A percentile compares a stretch with the other conserved stretches of the same genome.
Evolutionary conservation across 2,888 invertebrate species (phyloP).

Genomic region (Periphyllus acericola): DNA sequence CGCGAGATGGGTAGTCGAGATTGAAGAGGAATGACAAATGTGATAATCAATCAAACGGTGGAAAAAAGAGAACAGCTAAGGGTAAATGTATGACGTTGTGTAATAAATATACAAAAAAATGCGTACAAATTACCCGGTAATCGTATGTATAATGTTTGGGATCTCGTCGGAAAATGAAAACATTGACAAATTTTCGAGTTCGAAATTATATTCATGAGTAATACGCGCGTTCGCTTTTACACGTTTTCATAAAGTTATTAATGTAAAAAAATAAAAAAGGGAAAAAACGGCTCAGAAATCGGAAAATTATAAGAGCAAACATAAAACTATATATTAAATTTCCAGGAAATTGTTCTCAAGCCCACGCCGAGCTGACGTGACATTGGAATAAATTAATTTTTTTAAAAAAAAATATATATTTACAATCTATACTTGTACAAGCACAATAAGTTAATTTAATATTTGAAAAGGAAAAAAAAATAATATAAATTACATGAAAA

Average conservation of each 20-base stretch:
- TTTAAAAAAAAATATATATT: no score
- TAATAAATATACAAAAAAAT: conserved; percentile 19
- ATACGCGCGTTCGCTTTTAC: background rate
- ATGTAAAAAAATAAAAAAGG: background rate
- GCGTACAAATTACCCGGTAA: conserved; percentile 35
- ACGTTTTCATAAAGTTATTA: background rate
- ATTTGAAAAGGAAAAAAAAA: no score
- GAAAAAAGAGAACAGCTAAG: background rate
- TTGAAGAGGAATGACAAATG: conserved; percentile 50
- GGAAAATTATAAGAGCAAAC: background rate
- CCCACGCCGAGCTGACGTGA: background rate
- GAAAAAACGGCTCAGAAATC: background rate
- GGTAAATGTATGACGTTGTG: conserved; percentile 10
- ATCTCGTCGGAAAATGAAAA: background rate
- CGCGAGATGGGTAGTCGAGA: conserved; percentile 18
- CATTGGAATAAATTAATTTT: no score
- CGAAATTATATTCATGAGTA: background rate
- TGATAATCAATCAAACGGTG: conserved; percentile 48
- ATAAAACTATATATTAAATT: background rate
- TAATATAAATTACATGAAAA: no score
- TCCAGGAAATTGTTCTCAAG: background rate
- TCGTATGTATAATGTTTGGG: conserved; percentile 5
- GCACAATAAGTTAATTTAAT: no score
- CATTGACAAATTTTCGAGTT: conserved; percentile 29
- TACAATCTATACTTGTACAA: no score